Percentiles rank a stretch among this genome's conserved stretches.
phyloP scores from a whole-genome alignment of 1,140 invertebrate genomes.

The Drosophila ficusphila region DNA sequence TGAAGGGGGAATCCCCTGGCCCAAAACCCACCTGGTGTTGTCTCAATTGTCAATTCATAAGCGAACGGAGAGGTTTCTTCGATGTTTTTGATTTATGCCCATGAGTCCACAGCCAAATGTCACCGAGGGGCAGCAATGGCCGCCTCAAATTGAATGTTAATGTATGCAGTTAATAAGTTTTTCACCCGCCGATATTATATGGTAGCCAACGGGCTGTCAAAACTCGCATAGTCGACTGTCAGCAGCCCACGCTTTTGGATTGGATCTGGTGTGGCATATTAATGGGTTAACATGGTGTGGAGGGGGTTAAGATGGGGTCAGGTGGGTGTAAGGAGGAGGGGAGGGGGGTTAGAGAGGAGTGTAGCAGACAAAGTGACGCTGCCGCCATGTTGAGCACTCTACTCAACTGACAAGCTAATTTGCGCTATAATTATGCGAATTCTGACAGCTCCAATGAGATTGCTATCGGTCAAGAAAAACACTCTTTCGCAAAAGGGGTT shows the following conservation, averaged over 20 bases:
- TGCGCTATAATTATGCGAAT: constrained; percentile 69
- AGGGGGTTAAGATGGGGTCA: background rate
- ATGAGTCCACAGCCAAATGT: constrained; percentile 67
- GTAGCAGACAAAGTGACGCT: constrained; percentile 55
- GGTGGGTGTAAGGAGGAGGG: background rate
- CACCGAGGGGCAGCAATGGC: constrained; percentile 62
- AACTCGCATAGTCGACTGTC: constrained; percentile 80
- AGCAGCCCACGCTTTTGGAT: constrained; percentile 68
- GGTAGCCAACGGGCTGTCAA: constrained; percentile 83
- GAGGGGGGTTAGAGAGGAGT: background rate
- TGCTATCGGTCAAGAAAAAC: background rate
- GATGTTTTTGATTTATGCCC: constrained; percentile 81
- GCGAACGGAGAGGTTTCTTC: constrained; percentile 61
- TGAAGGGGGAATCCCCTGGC: background rate
- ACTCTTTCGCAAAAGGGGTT: background rate
- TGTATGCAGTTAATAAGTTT: constrained; percentile 83
- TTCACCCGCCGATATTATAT: constrained; percentile 68
- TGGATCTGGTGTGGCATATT: constrained; percentile 77
- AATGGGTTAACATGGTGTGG: constrained; percentile 40
- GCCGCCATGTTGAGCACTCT: constrained; percentile 56
- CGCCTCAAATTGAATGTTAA: constrained; percentile 83
- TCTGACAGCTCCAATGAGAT: constrained; percentile 51
- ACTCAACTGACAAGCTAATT: constrained; percentile 72
- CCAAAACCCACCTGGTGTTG: constrained; percentile 42
- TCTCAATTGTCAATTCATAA: constrained; percentile 80